These are phyloP conservation scores for Sander vitreus DNA, from an alignment of 2,113 vertebrate species.

Conservation along the genomic window DNA sequence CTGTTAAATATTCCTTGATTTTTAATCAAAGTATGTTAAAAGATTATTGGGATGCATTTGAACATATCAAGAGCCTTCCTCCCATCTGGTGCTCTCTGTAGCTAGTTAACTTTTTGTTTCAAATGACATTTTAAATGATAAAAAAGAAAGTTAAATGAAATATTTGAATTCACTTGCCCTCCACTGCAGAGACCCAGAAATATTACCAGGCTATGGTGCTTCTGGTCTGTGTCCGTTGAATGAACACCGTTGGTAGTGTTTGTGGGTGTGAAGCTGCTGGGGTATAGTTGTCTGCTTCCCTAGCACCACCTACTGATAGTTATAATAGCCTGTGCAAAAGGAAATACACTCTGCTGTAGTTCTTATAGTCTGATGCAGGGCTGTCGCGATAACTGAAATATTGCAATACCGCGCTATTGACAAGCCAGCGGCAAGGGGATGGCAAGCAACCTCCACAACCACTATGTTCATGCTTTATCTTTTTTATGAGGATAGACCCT, in stretches of 20 bases:
- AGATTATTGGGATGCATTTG: background rate
- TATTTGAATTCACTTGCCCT: background rate
- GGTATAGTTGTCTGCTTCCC: conserved; percentile 4
- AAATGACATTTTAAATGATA: background rate
- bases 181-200: background rate
- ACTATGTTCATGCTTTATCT: too few species aligned
- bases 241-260: background rate
- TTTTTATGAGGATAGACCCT: too few species aligned
- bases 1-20: background rate
- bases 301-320: background rate
- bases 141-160: too few species aligned
- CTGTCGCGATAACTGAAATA: too few species aligned
- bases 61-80: background rate
- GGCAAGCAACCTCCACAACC: too few species aligned
- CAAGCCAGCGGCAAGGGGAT: too few species aligned
- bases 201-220: conserved; percentile 5
- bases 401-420: too few species aligned
- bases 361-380: background rate
- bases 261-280: conserved; percentile 6
- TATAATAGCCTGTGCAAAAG: background rate
- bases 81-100: background rate
- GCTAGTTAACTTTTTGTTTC: too few species aligned
- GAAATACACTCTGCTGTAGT: background rate
- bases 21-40: background rate
- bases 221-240: background rate